phyloP scores from a whole-genome alignment of 2,797 vertebrate genomes.

The Meda fulgida region DNA sequence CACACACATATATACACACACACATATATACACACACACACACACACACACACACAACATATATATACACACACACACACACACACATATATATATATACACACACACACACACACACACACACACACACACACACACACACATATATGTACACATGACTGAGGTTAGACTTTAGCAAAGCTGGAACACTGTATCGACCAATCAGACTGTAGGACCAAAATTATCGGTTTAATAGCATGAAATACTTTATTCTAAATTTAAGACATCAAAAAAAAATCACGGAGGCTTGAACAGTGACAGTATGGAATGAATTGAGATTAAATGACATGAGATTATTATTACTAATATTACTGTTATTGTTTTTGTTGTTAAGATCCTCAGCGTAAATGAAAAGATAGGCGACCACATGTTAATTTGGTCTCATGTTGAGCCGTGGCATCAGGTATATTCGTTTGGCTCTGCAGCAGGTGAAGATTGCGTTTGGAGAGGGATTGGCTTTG shows the following conservation, averaged over 20 bases:
- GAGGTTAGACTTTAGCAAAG: neutral
- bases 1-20: too few relatives aligned
- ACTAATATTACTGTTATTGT: conserved; percentile 41
- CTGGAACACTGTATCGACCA: neutral
- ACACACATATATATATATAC: too few relatives aligned
- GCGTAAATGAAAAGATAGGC: conserved; percentile 37
- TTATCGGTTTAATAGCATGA: neutral
- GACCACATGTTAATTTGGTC: conserved; percentile 47
- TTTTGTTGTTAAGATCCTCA: conserved; percentile 42
- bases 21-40: too few relatives aligned
- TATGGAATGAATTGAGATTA: conserved; percentile 21
- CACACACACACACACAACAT: too few relatives aligned
- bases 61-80: too few relatives aligned
- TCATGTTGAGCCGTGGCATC: conserved; percentile 23
- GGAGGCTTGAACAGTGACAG: neutral
- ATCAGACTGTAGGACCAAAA: neutral
- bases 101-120: too few relatives aligned
- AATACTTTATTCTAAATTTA: conserved; percentile 14
- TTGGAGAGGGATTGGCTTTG: conserved; percentile 44
- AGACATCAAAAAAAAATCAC: conserved; percentile 21
- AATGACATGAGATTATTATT: conserved; percentile 22
- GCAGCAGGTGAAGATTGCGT: conserved; percentile 40
- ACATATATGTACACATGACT: neutral
- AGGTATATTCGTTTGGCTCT: conserved; percentile 39
- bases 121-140: too few relatives aligned